Evolutionary conservation across 2,888 invertebrate species (phyloP).

Genomic region (Uloborus plumipes): DNA sequence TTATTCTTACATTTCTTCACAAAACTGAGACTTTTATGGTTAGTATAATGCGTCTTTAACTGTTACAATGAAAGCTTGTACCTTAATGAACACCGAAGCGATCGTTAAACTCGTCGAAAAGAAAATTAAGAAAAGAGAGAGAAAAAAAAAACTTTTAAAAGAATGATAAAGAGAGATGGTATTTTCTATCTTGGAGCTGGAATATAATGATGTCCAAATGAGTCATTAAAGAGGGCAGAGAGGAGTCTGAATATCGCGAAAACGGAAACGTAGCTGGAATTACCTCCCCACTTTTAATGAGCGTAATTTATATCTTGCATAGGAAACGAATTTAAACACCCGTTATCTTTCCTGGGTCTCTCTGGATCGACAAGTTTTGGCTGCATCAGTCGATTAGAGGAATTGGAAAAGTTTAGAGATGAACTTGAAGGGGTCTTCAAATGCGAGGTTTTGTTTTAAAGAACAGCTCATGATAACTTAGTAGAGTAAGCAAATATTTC

Average conservation of each 20-base stretch:
- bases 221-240: conserved; percentile 22
- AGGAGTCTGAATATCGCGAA: neutral
- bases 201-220: conserved; percentile 22
- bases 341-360: too few species aligned
- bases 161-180: conserved; percentile 6
- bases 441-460: too few species aligned
- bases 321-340: neutral
- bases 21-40: too few species aligned
- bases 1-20: too few species aligned
- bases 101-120: neutral
- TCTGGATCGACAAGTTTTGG: too few species aligned
- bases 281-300: conserved; percentile 23
- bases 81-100: neutral
- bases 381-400: too few species aligned
- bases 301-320: conserved; percentile 12
- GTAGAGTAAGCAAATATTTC: too few species aligned
- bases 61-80: neutral
- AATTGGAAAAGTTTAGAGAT: too few species aligned
- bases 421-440: too few species aligned
- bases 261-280: conserved; percentile 25
- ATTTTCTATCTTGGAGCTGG: conserved; percentile 7
- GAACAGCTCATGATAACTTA: too few species aligned
- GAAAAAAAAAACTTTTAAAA: neutral
- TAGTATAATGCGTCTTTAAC: too few species aligned
- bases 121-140: neutral